These are phyloP conservation scores for Erethizon dorsatum DNA, from an alignment of 2,797 vertebrate genomes.

Conservation along the genomic window DNA sequence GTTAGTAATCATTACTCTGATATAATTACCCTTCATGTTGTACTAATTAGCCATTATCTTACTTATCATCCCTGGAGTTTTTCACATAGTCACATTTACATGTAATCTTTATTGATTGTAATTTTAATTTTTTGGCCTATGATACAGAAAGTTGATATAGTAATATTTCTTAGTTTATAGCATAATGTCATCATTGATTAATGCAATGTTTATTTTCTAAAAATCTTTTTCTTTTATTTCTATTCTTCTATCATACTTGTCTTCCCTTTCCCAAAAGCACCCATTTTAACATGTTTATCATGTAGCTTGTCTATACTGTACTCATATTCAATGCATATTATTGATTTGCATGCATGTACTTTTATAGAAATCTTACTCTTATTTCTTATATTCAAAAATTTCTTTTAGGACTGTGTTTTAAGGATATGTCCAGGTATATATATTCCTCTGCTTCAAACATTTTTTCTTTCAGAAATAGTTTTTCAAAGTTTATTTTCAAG, in stretches of 20 bases:
- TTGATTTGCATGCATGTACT: not conserved
- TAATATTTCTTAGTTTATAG: constrained; percentile 15
- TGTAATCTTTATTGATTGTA: not conserved
- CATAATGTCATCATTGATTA: not conserved
- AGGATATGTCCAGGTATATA: not conserved
- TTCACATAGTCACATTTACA: not conserved
- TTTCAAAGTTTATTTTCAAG: not conserved
- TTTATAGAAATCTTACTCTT: not conserved
- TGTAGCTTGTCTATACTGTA: not conserved
- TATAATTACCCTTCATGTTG: not conserved
- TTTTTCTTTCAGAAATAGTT: not conserved
- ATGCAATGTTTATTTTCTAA: not conserved
- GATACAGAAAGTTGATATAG: not conserved
- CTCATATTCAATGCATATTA: not conserved
- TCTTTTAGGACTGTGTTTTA: constrained; percentile 13
- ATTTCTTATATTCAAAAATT: not conserved
- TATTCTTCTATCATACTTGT: not conserved
- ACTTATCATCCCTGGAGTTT: not conserved
- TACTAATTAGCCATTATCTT: not conserved
- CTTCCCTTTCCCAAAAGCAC: not conserved
- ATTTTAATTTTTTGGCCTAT: not conserved
- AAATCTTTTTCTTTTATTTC: not conserved
- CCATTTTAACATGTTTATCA: not conserved
- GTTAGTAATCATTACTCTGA: not conserved
- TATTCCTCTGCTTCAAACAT: not conserved